These are phyloP conservation scores for Microtus ochrogaster DNA, from an alignment of 2,113 vertebrate species.

Conservation along the genomic window DNA sequence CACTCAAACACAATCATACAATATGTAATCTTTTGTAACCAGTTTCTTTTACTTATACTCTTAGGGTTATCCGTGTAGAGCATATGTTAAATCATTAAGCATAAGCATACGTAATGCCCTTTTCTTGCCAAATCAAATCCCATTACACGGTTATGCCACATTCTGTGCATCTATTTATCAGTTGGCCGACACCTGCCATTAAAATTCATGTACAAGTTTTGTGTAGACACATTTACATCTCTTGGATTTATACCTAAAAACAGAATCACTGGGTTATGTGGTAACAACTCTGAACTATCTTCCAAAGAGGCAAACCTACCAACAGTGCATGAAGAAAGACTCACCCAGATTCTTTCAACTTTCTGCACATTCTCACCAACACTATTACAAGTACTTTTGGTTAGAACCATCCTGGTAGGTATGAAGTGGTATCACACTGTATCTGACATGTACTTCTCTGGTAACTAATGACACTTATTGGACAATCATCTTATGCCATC, in stretches of 20 bases:
- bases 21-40: background rate
- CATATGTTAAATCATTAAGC: background rate
- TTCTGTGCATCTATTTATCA: background rate
- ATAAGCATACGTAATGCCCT: background rate
- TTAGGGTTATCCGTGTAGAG: background rate
- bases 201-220: background rate
- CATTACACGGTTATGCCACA: background rate
- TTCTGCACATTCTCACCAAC: background rate
- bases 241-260: background rate
- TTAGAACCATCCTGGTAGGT: background rate
- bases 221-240: background rate
- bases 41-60: slow-evolving; percentile 7
- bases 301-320: background rate
- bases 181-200: background rate
- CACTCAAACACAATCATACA: background rate
- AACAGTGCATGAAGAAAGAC: background rate
- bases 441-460: background rate
- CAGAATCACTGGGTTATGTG: background rate
- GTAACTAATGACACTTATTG: background rate
- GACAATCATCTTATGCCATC: background rate
- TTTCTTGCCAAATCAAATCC: background rate
- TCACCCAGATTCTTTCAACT: background rate
- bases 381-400: background rate
- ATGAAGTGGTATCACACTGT: background rate
- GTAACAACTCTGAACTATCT: background rate